Conservation (phyloP, 2,888 invertebrate genomes). For the Euphydryas editha region DNA sequence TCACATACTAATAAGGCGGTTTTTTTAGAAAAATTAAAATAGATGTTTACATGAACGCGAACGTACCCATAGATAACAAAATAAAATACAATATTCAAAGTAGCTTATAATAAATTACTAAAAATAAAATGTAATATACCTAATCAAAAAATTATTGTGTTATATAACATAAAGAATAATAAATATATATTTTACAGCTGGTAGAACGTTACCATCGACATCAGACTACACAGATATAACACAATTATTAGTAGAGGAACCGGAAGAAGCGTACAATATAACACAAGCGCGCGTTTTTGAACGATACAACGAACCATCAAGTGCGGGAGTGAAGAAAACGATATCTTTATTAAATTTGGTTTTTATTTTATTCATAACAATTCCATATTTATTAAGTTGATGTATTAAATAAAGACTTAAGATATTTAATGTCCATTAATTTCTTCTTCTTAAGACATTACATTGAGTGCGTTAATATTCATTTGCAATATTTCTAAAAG, state of each 20-base stretch:
- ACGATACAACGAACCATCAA: slow-evolving; percentile 44
- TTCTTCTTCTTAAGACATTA: neutral
- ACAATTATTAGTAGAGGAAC: slow-evolving; percentile 68
- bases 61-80: too few relatives aligned
- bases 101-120: too few relatives aligned
- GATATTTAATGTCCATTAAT: neutral
- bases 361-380: slow-evolving; percentile 46
- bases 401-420: slow-evolving; percentile 7
- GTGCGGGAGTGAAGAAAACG: slow-evolving; percentile 48
- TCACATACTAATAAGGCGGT: too few relatives aligned
- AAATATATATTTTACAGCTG: slow-evolving; percentile 51
- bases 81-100: too few relatives aligned
- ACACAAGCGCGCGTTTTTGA: slow-evolving; percentile 64
- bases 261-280: slow-evolving; percentile 60
- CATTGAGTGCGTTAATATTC: too few relatives aligned
- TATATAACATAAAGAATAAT: too few relatives aligned
- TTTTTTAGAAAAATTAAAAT: too few relatives aligned
- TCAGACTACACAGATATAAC: slow-evolving; percentile 69
- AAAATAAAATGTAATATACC: too few relatives aligned
- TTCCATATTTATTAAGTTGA: slow-evolving; percentile 29
- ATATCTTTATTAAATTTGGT: slow-evolving; percentile 50
- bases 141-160: too few relatives aligned
- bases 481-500: too few relatives aligned
- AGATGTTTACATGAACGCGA: too few relatives aligned
- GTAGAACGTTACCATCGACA: slow-evolving; percentile 59